These are phyloP conservation scores for Eublepharis macularius DNA, from an alignment of 2,113 vertebrate genomes.

Conservation along the genomic window DNA sequence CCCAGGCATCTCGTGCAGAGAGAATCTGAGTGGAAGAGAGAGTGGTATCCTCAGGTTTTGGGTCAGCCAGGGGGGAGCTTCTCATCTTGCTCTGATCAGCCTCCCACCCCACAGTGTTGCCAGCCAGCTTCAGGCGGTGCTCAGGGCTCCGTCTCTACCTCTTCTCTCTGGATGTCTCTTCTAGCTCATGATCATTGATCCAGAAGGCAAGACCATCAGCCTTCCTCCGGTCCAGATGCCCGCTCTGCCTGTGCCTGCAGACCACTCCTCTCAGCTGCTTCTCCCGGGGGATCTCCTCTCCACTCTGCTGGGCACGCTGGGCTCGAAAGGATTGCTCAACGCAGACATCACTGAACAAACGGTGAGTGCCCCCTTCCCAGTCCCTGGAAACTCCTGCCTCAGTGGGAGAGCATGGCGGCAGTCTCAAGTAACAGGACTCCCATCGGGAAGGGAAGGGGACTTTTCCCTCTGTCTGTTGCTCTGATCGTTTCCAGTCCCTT, in stretches of 20 bases:
- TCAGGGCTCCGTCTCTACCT: accelerated
- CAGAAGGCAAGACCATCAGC: accelerated
- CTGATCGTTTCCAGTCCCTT: too few relatives aligned
- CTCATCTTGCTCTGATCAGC: background rate
- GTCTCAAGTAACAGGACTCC: too few relatives aligned
- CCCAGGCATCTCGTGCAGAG: too few relatives aligned
- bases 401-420: background rate
- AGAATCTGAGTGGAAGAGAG: too few relatives aligned
- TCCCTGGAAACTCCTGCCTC: background rate
- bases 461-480: too few relatives aligned
- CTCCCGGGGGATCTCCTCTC: constrained; percentile 56
- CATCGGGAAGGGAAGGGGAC: background rate
- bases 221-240: background rate
- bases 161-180: background rate
- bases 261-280: constrained; percentile 40
- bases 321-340: constrained; percentile 35
- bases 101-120: background rate
- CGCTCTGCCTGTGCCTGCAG: constrained; percentile 12
- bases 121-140: background rate
- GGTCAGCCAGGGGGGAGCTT: background rate
- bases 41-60: too few relatives aligned
- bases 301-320: constrained; percentile 34
- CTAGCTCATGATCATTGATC: constrained; percentile 17
- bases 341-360: constrained; percentile 46
- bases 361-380: constrained; percentile 37